These are phyloP conservation scores for Gallinago nigripennis DNA, from an alignment of 2,797 vertebrate species.

Conservation along the genomic window DNA sequence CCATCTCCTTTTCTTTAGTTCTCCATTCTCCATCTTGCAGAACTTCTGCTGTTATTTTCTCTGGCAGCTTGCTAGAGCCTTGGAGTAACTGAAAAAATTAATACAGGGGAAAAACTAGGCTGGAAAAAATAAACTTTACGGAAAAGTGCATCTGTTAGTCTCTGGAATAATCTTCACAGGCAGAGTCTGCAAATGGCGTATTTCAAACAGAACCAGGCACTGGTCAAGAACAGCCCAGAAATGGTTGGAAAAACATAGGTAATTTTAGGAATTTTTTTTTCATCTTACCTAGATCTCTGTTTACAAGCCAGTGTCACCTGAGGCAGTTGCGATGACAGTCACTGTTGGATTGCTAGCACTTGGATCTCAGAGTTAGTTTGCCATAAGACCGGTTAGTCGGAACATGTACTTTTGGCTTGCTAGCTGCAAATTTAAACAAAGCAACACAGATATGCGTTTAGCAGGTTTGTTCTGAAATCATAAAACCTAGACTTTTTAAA, in stretches of 20 bases:
- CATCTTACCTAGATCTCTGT: background rate
- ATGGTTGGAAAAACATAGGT: background rate
- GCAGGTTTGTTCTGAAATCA: background rate
- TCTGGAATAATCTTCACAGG: background rate
- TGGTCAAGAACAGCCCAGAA: background rate
- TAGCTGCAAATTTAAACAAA: background rate
- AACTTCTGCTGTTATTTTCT: slow-evolving; percentile 32
- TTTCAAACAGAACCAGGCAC: background rate
- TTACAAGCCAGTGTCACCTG: background rate
- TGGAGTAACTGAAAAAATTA: background rate
- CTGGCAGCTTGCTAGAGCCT: background rate
- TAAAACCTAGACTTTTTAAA: background rate
- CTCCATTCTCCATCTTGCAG: background rate
- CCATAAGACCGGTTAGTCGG: background rate
- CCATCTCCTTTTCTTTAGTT: background rate
- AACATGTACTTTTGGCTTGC: background rate
- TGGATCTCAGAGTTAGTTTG: background rate
- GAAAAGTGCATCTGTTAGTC: slow-evolving; percentile 31
- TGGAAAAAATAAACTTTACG: slow-evolving; percentile 26
- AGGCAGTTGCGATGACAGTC: background rate
- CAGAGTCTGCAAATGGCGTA: background rate
- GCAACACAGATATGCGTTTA: background rate
- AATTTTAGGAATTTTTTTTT: background rate
- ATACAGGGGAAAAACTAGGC: background rate
- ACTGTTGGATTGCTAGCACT: background rate